These are phyloP conservation scores for Athrips mouffetella DNA, from an alignment of 2,888 invertebrate species.

Conservation along the genomic window DNA sequence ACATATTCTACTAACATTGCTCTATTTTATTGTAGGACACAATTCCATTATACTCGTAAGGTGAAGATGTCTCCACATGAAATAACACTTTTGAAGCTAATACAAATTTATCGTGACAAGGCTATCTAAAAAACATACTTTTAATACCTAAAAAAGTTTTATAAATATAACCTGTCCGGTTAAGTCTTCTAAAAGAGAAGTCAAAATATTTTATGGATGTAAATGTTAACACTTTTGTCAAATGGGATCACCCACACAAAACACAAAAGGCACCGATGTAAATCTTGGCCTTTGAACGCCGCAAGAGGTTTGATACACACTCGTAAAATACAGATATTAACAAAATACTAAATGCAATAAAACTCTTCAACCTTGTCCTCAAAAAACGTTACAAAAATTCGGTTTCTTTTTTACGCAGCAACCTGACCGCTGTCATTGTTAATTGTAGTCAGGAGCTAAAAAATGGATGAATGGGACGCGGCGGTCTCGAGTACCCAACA, in stretches of 20 bases:
- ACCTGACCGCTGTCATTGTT: slow-evolving; percentile 72
- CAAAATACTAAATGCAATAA: slow-evolving; percentile 65
- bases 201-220: slow-evolving; percentile 75
- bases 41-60: not conserved
- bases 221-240: slow-evolving; percentile 75
- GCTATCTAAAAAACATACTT: slow-evolving; percentile 13
- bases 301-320: slow-evolving; percentile 47
- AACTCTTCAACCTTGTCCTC: slow-evolving; percentile 44
- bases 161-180: slow-evolving; percentile 40
- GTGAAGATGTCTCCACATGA: not conserved
- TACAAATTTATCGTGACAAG: slow-evolving; percentile 7
- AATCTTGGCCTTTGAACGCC: slow-evolving; percentile 60
- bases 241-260: slow-evolving; percentile 62
- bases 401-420: slow-evolving; percentile 53
- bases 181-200: slow-evolving; percentile 61
- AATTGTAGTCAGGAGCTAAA: slow-evolving; percentile 62
- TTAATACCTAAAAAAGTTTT: not conserved
- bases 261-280: slow-evolving; percentile 66
- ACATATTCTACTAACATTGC: too few species aligned
- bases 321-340: slow-evolving; percentile 72
- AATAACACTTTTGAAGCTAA: slow-evolving; percentile 1
- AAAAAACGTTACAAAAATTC: slow-evolving; percentile 50
- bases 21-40: slow-evolving; percentile 15
- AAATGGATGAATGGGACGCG: slow-evolving; percentile 63
- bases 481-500: slow-evolving; percentile 56